These are phyloP conservation scores for Ophion slaviceki DNA, from an alignment of 2,888 invertebrate genomes.

Conservation along the genomic window DNA sequence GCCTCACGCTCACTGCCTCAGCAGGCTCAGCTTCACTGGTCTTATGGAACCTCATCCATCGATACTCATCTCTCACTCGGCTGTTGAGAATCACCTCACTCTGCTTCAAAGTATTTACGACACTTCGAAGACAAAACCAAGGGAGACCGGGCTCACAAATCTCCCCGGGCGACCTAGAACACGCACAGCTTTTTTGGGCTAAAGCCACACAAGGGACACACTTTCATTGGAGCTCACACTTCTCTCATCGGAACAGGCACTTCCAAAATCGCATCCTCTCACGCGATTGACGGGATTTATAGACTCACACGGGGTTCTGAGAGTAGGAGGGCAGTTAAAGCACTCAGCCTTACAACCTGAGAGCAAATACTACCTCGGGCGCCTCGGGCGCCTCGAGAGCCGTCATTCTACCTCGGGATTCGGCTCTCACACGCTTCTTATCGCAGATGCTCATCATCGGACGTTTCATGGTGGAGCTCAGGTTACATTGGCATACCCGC, in stretches of 20 bases:
- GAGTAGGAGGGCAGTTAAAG: conserved; percentile 4
- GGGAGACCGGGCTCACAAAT: background rate
- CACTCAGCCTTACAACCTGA: conserved; percentile 25
- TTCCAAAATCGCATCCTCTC: background rate
- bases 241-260: background rate
- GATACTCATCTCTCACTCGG: no score
- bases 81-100: no score
- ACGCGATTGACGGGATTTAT: background rate
- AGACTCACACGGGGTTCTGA: background rate
- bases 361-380: background rate
- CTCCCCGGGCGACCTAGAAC: background rate
- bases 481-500: no score
- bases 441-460: no score
- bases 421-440: no score
- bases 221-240: background rate
- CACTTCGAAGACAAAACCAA: background rate
- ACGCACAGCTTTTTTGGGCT: background rate
- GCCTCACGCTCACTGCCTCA: no score
- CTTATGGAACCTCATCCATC: no score
- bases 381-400: no score
- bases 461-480: no score
- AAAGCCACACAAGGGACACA: background rate
- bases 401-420: background rate
- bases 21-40: no score
- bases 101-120: no score